phyloP scores from a whole-genome alignment of 2,113 vertebrate species.

The Nymphicus hollandicus region DNA sequence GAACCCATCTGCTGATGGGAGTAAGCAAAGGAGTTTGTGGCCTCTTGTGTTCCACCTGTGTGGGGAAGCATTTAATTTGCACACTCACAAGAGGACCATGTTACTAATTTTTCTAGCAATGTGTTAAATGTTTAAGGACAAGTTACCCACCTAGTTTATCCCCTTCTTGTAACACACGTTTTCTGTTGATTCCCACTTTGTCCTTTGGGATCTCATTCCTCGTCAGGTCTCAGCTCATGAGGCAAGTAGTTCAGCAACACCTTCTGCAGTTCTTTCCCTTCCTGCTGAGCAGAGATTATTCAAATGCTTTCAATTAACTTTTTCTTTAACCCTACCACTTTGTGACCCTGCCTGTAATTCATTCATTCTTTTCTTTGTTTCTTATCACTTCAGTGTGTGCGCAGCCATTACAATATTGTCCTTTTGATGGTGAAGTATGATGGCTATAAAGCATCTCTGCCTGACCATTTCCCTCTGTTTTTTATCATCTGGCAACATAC shows the following conservation, averaged over 20 bases:
- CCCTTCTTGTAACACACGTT: background rate
- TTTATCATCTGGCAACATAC: background rate
- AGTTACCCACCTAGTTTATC: background rate
- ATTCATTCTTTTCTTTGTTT: background rate
- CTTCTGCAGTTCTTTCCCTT: background rate
- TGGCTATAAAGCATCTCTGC: background rate
- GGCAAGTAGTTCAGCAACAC: background rate
- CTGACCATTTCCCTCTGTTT: background rate
- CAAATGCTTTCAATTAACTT: background rate
- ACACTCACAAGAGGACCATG: background rate
- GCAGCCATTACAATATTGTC: background rate
- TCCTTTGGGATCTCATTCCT: background rate
- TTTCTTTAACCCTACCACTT: background rate
- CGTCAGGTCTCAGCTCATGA: background rate
- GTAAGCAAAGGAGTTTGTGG: background rate
- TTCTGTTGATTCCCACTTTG: background rate
- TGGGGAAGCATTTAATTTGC: background rate
- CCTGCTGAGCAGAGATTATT: background rate
- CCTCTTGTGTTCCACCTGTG: background rate
- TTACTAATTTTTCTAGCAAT: background rate
- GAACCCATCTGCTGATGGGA: background rate
- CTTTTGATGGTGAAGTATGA: background rate
- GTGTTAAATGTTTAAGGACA: background rate
- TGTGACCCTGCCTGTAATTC: background rate
- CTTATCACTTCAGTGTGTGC: background rate